Evolutionary conservation across 2,113 vertebrate genomes (phyloP).

Genomic region (Vombatus ursinus): DNA sequence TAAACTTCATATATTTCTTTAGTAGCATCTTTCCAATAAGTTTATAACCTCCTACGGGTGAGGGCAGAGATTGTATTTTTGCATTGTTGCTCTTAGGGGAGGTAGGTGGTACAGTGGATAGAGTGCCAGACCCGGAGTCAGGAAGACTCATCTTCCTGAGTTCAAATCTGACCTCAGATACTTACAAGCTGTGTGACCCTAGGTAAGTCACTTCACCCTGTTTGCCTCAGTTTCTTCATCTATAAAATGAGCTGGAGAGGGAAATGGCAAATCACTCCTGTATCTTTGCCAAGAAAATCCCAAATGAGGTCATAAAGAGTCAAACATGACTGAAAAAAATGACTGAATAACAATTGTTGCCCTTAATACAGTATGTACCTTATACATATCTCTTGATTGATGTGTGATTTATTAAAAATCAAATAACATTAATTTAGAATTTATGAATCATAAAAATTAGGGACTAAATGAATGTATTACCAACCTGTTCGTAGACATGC

Average conservation of each 20-base stretch:
- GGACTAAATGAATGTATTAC: conserved; percentile 20
- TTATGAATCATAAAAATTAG: background rate
- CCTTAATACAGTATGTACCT: background rate
- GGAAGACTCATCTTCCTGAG: background rate
- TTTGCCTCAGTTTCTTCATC: background rate
- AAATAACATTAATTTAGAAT: background rate
- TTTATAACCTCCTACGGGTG: background rate
- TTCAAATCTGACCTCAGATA: background rate
- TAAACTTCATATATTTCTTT: background rate
- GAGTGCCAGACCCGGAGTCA: too few relatives aligned
- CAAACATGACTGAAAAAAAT: background rate
- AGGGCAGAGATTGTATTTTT: background rate
- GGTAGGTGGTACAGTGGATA: background rate
- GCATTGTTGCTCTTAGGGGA: background rate
- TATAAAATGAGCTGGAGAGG: background rate
- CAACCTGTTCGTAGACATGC: conserved; percentile 88
- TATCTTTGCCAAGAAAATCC: background rate
- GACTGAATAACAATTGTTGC: background rate
- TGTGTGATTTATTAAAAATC: background rate
- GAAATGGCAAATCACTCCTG: background rate
- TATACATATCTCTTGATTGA: background rate
- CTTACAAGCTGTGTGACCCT: too few relatives aligned
- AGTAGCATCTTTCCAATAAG: background rate
- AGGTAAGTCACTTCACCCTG: background rate
- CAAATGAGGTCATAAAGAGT: background rate